Conservation (phyloP, 2,888 invertebrate species). For the Euproctis similis region DNA sequence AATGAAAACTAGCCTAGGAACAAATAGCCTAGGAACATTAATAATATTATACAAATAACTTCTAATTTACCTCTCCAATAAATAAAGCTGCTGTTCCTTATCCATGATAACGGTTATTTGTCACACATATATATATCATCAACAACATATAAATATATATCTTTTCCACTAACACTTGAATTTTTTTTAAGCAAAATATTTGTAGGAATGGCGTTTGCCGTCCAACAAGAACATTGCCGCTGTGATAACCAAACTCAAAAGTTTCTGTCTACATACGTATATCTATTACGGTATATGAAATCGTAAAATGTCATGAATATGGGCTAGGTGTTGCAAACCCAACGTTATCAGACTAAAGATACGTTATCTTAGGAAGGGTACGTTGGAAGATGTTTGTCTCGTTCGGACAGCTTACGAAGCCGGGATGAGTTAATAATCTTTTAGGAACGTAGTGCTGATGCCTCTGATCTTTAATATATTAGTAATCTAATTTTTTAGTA, state of each 20-base stretch:
- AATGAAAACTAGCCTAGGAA: too few relatives aligned
- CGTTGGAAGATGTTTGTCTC: constrained; percentile 15
- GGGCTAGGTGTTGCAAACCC: constrained; percentile 56
- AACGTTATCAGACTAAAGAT: constrained; percentile 32
- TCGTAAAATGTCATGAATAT: constrained; percentile 36
- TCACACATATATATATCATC: constrained; percentile 8
- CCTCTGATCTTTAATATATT: too few relatives aligned
- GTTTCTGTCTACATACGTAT: constrained; percentile 43
- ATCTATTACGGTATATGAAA: constrained; percentile 41
- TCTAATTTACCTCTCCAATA: constrained; percentile 48
- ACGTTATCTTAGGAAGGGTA: constrained; percentile 19
- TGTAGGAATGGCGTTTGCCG: constrained; percentile 27
- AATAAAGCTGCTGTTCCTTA: constrained; percentile 37
- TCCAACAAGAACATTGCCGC: constrained; percentile 31
- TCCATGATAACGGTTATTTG: constrained; percentile 34
- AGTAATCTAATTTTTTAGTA: too few relatives aligned
- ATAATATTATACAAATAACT: too few relatives aligned
- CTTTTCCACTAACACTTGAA: too few relatives aligned
- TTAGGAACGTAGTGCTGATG: constrained; percentile 6
- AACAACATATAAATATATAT: too few relatives aligned
- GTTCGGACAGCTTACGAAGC: constrained; percentile 7
- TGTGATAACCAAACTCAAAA: constrained; percentile 45
- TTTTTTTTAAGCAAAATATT: too few relatives aligned
- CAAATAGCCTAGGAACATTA: too few relatives aligned
- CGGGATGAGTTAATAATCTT: constrained; percentile 15